Conservation (phyloP, 2,113 vertebrate species). For the Hassar affinis region DNA sequence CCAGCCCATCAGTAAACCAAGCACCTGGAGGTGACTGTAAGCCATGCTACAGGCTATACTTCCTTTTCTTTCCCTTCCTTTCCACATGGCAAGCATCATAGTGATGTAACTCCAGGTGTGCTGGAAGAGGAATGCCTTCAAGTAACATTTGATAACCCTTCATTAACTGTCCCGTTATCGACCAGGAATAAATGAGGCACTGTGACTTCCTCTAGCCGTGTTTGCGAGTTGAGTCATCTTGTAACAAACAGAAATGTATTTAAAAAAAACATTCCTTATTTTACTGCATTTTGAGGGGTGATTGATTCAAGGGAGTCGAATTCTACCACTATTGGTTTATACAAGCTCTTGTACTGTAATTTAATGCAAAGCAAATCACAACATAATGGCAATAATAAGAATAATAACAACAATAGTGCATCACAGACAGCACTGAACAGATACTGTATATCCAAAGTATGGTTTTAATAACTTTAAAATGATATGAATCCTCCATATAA, state of each 20-base stretch:
- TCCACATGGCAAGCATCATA: conserved; percentile 58
- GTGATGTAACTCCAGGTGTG: conserved; percentile 77
- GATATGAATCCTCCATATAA: neutral
- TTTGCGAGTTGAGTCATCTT: conserved; percentile 34
- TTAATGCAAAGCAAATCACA: neutral
- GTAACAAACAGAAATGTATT: conserved; percentile 17
- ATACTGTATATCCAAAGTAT: neutral
- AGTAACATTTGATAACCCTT: conserved; percentile 65
- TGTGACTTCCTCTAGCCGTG: conserved; percentile 46
- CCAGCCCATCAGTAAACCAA: conserved; percentile 56
- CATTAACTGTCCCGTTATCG: conserved; percentile 71
- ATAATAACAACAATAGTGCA: neutral
- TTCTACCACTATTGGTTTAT: neutral
- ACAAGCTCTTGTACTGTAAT: neutral
- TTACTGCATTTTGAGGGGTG: neutral
- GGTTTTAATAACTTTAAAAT: neutral
- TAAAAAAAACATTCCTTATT: conserved; percentile 1
- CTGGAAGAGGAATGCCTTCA: conserved; percentile 55
- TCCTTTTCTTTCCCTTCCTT: conserved; percentile 60
- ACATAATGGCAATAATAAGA: neutral
- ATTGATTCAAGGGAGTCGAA: neutral
- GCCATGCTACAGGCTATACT: conserved; percentile 33
- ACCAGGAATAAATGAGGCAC: conserved; percentile 53
- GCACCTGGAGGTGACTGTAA: conserved; percentile 64
- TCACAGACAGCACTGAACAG: neutral